phyloP scores from a whole-genome alignment of 2,113 vertebrate species.

The Phrynosoma platyrhinos region DNA sequence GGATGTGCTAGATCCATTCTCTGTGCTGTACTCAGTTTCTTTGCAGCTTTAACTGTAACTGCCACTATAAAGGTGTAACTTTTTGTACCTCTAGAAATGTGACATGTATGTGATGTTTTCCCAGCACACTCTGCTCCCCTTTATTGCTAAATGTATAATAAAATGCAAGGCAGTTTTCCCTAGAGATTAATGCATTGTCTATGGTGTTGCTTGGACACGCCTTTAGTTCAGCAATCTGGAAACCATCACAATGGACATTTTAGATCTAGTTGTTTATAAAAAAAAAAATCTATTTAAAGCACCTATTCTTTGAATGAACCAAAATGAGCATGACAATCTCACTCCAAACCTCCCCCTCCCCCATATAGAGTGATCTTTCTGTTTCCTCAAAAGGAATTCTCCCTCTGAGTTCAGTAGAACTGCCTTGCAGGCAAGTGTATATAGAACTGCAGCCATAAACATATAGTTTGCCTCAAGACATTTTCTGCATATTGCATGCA shows the following conservation, averaged over 20 bases:
- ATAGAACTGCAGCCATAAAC: not conserved
- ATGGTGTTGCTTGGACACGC: not conserved
- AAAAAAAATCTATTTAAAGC: not conserved
- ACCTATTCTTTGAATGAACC: not conserved
- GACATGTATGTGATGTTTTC: not conserved
- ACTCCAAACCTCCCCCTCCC: too few relatives aligned
- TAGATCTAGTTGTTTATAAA: not conserved
- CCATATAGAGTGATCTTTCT: too few relatives aligned
- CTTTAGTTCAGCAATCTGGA: not conserved
- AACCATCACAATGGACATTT: not conserved
- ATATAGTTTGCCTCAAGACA: not conserved
- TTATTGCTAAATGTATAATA: not conserved
- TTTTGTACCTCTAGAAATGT: not conserved
- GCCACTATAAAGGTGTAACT: not conserved
- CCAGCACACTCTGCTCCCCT: not conserved
- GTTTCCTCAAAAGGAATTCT: not conserved
- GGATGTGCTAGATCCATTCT: too few relatives aligned
- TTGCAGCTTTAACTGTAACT: not conserved
- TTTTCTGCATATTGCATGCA: not conserved
- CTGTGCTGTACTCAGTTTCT: too few relatives aligned
- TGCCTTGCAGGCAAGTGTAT: not conserved
- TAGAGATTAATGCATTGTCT: not conserved
- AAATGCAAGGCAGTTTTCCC: not conserved
- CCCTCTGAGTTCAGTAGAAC: too few relatives aligned
- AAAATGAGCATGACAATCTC: not conserved